Evolutionary conservation across 2,888 invertebrate species (phyloP), one percentile per base, ranked within the genome.

Genomic region (Protophormia terraenovae): DNA sequence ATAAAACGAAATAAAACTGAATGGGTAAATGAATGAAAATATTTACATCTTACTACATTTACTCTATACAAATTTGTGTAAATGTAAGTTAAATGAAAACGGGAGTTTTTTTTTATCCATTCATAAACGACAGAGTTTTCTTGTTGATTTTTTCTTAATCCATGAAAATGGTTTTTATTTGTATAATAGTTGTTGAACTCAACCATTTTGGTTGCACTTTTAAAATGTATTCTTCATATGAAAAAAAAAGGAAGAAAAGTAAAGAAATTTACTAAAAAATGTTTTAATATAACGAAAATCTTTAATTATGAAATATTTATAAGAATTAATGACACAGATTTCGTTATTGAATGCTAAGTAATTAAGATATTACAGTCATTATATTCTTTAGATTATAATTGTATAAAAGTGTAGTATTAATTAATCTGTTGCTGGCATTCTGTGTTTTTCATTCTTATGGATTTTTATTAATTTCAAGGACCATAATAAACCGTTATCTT

Each of bases 1-100:
- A 45, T 10, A 41, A n/a, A 19, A 19, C 6, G 10, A n/a, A 58
- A 66, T 41, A 60, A 55, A 71, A 62, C 4, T 66, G 53, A 55
- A 45, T 32, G 55, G 16, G 35, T 35, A 27, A 79, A 72, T 64
- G 19, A 72, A 79, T 72, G 45, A 79, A 62, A 78, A 73, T 71
- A 66, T 55, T 62, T 71, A 29, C 53, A 16, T 69, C 22, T 69
- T 19, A 29, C 71, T 58, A 19, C 8, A 19, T 29, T 19, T 58
- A 19, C 41, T 53, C 22, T 29, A 32, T 29, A 29, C 72, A 29
- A 71, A 7, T 8, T 62, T n/a, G 53, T 35, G 75, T 24, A 6
- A 10, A 12, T 41, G 19, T n/a, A 19, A 41, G 24, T 35, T 19
- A 55, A 19, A 38, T 24, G 19, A 67, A 58, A 69, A 27, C n/a